Evolutionary conservation across 1,140 invertebrate genomes (phyloP).

Genomic region (Bombyx mori): DNA sequence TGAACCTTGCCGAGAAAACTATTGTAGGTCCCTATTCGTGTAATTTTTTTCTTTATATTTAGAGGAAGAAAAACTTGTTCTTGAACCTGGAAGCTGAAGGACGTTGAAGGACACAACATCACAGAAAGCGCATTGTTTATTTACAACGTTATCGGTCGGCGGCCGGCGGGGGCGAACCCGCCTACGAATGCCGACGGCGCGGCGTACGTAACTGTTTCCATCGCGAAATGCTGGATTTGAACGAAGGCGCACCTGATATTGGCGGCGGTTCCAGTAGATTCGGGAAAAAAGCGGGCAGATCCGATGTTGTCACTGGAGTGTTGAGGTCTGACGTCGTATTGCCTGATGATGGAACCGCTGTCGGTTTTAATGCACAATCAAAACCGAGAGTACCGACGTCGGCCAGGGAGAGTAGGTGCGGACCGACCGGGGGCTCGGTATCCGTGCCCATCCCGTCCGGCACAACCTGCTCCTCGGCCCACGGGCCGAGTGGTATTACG

Average conservation of each 20-base stretch:
- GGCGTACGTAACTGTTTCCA: conserved; percentile 11
- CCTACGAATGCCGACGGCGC: conserved; percentile 26
- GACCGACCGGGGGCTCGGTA: conserved; percentile 47
- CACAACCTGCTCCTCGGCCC: conserved; percentile 71
- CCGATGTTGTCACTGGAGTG: conserved; percentile 59
- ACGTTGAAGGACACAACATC: conserved; percentile 15
- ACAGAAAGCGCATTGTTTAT: conserved; percentile 42
- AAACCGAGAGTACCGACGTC: conserved; percentile 57
- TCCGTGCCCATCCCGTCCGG: conserved; percentile 66
- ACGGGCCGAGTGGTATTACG: conserved; percentile 65
- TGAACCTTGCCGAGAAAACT: conserved; percentile 13
- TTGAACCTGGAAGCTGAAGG: conserved; percentile 20
- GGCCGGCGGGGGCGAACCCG: conserved; percentile 18
- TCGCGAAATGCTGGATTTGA: conserved; percentile 4
- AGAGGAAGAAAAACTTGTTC: no score
- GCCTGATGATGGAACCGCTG: conserved; percentile 79
- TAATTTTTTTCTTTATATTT: no score
- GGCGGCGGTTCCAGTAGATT: conserved; percentile 84
- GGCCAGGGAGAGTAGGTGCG: conserved; percentile 63
- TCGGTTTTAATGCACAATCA: conserved; percentile 74
- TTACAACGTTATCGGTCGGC: conserved; percentile 53
- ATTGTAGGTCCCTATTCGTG: not conserved
- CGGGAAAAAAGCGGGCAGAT: conserved; percentile 65
- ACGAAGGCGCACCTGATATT: conserved; percentile 81
- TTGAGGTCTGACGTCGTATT: conserved; percentile 61